Conservation (phyloP, 2,797 vertebrate genomes). For the Brachymystax lenok region DNA sequence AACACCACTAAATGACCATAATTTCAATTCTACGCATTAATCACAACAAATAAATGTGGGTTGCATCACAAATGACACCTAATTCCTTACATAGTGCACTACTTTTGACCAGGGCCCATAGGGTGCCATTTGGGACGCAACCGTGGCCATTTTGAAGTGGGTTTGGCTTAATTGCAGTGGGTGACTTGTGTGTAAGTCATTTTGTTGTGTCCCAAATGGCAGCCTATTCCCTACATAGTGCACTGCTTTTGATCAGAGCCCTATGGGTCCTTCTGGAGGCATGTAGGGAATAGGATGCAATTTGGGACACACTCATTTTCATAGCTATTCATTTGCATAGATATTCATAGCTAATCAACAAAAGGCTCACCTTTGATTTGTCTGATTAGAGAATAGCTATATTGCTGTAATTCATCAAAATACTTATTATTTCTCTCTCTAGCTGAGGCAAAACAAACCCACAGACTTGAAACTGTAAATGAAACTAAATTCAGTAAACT, state of each 20-base stretch:
- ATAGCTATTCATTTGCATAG: background rate
- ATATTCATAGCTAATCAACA: background rate
- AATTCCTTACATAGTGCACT: background rate
- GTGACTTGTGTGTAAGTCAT: conserved; percentile 28
- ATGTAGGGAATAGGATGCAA: background rate
- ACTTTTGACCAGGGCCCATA: no score
- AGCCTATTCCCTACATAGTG: no score
- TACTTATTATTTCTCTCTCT: background rate
- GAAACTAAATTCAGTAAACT: background rate
- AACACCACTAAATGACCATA: conserved; percentile 9
- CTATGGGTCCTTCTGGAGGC: no score
- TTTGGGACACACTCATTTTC: background rate
- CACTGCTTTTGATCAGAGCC: no score
- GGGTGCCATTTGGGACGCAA: no score
- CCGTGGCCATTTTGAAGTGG: conserved; percentile 50
- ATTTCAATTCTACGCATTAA: conserved; percentile 45
- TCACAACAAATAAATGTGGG: conserved; percentile 55
- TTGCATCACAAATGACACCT: background rate
- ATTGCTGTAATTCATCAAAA: background rate
- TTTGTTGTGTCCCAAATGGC: background rate
- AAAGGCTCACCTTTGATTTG: background rate
- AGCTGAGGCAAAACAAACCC: conserved; percentile 15
- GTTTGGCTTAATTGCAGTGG: conserved; percentile 58
- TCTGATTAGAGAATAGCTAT: background rate
- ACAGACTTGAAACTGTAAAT: conserved; percentile 2